phyloP scores from a whole-genome alignment of 64 coral and sea anemone species.

The Catalaphyllia jardinei region DNA sequence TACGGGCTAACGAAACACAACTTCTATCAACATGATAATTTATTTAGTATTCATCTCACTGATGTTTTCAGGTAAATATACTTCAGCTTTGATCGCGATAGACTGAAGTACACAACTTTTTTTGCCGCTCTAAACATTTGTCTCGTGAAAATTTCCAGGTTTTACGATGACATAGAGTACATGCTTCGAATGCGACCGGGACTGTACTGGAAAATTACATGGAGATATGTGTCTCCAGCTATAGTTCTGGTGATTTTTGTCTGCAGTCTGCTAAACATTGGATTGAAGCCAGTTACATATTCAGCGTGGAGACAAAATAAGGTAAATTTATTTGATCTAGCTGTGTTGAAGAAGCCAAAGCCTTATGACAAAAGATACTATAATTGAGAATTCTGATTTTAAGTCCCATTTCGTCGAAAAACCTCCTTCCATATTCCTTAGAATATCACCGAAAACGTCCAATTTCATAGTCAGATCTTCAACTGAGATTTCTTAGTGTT shows the following conservation, averaged over 20 bases:
- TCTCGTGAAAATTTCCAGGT: constrained; percentile 12
- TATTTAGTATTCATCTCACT: no score
- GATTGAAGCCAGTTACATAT: constrained; percentile 55
- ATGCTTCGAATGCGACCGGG: constrained; percentile 67
- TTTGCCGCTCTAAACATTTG: not conserved
- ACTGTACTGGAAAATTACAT: constrained; percentile 60
- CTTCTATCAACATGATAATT: no score
- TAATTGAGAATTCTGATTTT: no score
- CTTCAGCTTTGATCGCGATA: not conserved
- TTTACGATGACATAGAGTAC: constrained; percentile 83
- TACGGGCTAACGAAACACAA: no score
- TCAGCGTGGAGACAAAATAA: constrained; percentile 47
- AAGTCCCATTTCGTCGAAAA: no score
- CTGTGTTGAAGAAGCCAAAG: no score
- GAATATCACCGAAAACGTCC: no score
- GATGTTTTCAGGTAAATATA: no score
- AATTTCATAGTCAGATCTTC: no score
- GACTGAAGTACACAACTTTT: not conserved
- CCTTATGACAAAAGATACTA: no score
- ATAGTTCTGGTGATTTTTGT: constrained; percentile 64
- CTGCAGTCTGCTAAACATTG: constrained; percentile 65
- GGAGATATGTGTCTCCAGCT: constrained; percentile 69
- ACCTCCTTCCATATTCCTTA: no score
- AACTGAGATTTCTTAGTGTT: no score
- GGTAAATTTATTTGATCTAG: not conserved